phyloP scores from a whole-genome alignment of 1,140 invertebrate genomes.

The Habropoda laboriosa region DNA sequence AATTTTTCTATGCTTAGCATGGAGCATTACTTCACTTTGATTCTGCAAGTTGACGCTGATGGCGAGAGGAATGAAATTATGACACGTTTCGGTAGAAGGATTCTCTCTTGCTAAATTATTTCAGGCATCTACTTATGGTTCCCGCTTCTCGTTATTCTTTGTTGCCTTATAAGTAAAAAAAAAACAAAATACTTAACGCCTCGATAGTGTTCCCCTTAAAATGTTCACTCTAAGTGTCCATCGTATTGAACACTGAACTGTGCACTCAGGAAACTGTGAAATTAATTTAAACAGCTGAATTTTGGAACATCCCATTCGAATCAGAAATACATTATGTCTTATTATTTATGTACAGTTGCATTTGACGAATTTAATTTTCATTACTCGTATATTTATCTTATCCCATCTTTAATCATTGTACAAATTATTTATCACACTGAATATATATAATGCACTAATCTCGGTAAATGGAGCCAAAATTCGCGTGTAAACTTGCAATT shows the following conservation, averaged over 20 bases:
- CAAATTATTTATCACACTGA: neutral
- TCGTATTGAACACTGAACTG: too few species aligned
- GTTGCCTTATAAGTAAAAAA: too few species aligned
- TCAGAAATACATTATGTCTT: too few species aligned
- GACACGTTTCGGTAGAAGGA: constrained; percentile 5
- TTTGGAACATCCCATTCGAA: too few species aligned
- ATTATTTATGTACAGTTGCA: too few species aligned
- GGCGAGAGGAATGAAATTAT: constrained; percentile 5
- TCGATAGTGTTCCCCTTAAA: too few species aligned
- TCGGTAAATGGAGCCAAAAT: neutral
- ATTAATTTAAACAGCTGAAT: too few species aligned
- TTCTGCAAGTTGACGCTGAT: neutral
- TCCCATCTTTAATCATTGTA: neutral
- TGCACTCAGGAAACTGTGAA: too few species aligned
- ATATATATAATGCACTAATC: neutral
- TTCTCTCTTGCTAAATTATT: constrained; percentile 22
- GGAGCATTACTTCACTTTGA: constrained; percentile 11
- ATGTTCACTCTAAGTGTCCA: too few species aligned
- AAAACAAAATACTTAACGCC: neutral
- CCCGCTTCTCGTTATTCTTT: neutral
- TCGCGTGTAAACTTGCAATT: too few species aligned
- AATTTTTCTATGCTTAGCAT: constrained; percentile 1
- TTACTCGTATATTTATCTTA: neutral
- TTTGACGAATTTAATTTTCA: too few species aligned
- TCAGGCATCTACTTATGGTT: neutral